Evolutionary conservation across 2,797 vertebrate genomes (phyloP), one percentile per base, ranked within the genome.

Genomic region (Muraenolepis orangiensis): DNA sequence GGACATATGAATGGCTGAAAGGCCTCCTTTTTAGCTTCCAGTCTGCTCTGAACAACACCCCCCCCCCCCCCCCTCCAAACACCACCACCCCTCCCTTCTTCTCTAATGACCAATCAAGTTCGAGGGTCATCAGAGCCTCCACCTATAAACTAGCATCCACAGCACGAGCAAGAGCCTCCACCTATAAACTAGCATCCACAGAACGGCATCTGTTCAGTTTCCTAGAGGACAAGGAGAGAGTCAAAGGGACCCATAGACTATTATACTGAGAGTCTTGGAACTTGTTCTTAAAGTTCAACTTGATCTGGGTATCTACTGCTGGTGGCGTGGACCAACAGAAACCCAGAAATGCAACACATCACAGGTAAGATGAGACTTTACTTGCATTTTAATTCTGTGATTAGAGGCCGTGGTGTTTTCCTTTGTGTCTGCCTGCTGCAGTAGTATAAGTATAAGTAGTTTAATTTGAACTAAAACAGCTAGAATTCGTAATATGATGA

Each of bases 81-180:
- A 32, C 16, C 10, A 69, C 79, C 12, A 70, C 57, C 75, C 74
- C 32, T 6, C 75, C n/a, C n/a, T n/a, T n/a, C 72, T 36, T 73
- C 46, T 73, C 20, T 11, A n/a, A 71, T 71, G 74, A 74, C 90
- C 90, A 91, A 91, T 91, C 76, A 84, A 87, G 82, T 83, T 86
- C 83, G 86, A 76, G 74, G 72, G 18, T 78, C 76, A 40, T 42
- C 80, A 70, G 77, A 30, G 46, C 30, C 68, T 42, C 32, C 51
- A 74, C 14, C 42, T 20, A 72, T 28, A 26, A 73, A 20, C 34
- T 32, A 32, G 31, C 28, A 18, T 13, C 36, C 30, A 26, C 31
- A 64, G 46, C 30, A 6, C 66, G 51, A n/a, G n/a, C n/a, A n/a
- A 70, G 77, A 30, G 46, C 30, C 68, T 42, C 32, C 51, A 74